Base-by-base conservation (phyloP, 2,797 vertebrate genomes). In the Platalea minor region DNA sequence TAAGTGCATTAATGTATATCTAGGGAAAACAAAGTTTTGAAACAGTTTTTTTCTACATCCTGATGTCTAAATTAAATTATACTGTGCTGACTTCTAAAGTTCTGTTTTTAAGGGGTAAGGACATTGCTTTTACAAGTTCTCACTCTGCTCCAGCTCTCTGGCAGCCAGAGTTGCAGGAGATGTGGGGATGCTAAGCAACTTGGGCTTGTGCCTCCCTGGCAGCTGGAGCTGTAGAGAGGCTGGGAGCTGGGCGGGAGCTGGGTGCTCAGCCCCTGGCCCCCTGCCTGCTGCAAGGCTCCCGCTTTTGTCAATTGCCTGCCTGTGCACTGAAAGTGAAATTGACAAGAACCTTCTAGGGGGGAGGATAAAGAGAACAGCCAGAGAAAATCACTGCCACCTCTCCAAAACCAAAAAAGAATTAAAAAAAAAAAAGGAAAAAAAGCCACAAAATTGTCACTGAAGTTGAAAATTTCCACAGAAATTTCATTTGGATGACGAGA, bases 191-290 rank as follows among this genome's bases (percentile, higher is more conserved):
- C 64, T 85, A 89, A 95, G 68, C 39, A 60, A 41, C 53, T 95
- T 95, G 93, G 88, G 91, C 26, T 94, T 91, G 43, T 96, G 91
- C 91, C 95, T 95, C 54, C 43, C 59, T 95, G 89, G 82, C 89
- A 95, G 56, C 92, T 96, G 91, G 90, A 96, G 73, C 35, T 81
- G 54, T 17, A 65, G 16, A 11, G 80, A 93, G 65, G 41, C 15
- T 75, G 72, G 50, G n/a, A 91, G 63, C 74, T 0, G 33, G 63
- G 59, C 1, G 5, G 46, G 83, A 95, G 37, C 3, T 88, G 88
- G 80, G 80, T 96, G 50, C 18, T 92, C 80, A 91, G 80, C 50
- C 93, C 11, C 65, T 94, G 96, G 83, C 74, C 74, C 15, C 17
- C 33, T 91, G 92, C 92, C 94, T 85, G n/a, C 79, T 80, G 25